Base-by-base conservation (phyloP, 2,888 invertebrate genomes). In the Axea sp. region DNA sequence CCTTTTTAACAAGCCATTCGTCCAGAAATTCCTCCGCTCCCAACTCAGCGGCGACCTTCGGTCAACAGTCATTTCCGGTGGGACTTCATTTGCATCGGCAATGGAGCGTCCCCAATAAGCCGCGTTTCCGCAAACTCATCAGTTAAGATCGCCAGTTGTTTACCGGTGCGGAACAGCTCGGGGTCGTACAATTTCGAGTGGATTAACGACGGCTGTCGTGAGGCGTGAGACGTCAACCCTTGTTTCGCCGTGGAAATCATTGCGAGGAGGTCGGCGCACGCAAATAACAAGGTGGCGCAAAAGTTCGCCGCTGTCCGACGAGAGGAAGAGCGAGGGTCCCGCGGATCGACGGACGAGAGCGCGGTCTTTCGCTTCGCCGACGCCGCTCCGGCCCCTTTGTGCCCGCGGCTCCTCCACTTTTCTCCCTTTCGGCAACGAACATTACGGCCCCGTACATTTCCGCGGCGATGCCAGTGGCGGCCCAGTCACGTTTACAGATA, bases 361-460 rank as follows among this genome's bases (percentile, higher is more conserved):
- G 19, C 8, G 6, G 26, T 26, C 43, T 43, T 64, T 31, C 45
- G 53, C 67, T 69, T 65, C 30, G 35, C 62, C 57, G 41, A 55
- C 47, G 37, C 53, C 9, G n/a, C 7, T 6, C 33, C 53, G 15
- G 71, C 72, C 75, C 73, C 77, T 76, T 37, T 43, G 43, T 28
- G 41, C 65, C 65, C 59, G n/a, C 41, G 22, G 31, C 59, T 71
- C 62, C 51, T 57, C 69, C 76, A 74, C 71, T 74, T 74, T 73
- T 41, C 60, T 62, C 51, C 60, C 77, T 76, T 78, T 75, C 76
- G 57, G 75, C 72, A 71, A 76, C 81, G 78, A 81, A 77, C 80
- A 79, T 82, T 82, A 82, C 78, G 78, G 80, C 79, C 76, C 77
- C 81, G 80, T 82, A 83, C 82, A 83, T 83, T 83, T 82, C 77